Conservation (phyloP, 2,797 vertebrate genomes). For the Adrianichthys oophorus region DNA sequence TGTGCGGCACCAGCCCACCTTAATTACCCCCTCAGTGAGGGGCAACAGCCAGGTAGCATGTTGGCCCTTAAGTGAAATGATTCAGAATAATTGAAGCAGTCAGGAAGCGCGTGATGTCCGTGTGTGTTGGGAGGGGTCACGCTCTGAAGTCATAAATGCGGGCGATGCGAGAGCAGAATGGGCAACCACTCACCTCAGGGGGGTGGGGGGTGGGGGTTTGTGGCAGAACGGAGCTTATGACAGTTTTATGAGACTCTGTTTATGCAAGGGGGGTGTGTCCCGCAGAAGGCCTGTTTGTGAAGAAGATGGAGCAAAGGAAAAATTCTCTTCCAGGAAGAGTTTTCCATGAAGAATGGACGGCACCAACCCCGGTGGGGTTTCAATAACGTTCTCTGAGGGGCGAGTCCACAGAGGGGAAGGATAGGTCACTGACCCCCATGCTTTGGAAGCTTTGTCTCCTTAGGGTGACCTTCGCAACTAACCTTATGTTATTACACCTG, state of each 20-base stretch:
- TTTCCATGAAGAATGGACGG: slow-evolving; percentile 12
- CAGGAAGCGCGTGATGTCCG: slow-evolving; percentile 61
- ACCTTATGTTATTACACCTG: too few species aligned
- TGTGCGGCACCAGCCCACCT: slow-evolving; percentile 57
- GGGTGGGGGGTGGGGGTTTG: slow-evolving; percentile 35
- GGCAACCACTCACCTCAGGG: slow-evolving; percentile 9
- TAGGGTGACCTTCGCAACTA: too few species aligned
- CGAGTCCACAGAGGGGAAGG: too few species aligned
- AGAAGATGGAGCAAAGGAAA: slow-evolving; percentile 60
- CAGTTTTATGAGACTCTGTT: slow-evolving; percentile 40
- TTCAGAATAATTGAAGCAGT: slow-evolving; percentile 78
- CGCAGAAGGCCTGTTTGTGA: slow-evolving; percentile 2
- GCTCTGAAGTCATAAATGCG: slow-evolving; percentile 75
- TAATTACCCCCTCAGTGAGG: slow-evolving; percentile 63
- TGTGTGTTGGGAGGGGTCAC: slow-evolving; percentile 44
- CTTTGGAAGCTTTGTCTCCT: too few species aligned
- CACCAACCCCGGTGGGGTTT: too few species aligned
- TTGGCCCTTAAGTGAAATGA: slow-evolving; percentile 81
- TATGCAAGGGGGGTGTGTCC: slow-evolving; percentile 17
- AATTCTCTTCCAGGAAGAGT: slow-evolving; percentile 8
- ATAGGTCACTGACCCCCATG: too few species aligned
- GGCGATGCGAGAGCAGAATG: slow-evolving; percentile 24
- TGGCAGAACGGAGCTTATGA: slow-evolving; percentile 15
- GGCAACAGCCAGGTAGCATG: slow-evolving; percentile 67
- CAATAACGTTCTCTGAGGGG: too few species aligned